Evolutionary conservation across 2,888 invertebrate species (phyloP), one percentile per base, ranked within the genome.

Genomic region (Deroplatys truncata): DNA sequence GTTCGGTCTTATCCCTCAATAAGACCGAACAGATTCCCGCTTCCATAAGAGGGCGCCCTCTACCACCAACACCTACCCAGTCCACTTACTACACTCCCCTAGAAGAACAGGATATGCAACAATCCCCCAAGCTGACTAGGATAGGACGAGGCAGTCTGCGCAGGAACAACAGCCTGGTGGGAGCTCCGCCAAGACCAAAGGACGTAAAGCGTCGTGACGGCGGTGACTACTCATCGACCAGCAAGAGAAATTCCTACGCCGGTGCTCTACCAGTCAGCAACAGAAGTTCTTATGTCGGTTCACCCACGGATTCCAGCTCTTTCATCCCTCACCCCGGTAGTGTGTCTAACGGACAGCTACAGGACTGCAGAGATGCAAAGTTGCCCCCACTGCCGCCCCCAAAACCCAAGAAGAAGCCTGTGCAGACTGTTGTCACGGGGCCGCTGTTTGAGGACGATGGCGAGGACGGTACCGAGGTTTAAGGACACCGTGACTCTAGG

Each of bases 1-100:
- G 97, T 92, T 97, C 97, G 5, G 96, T 96, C 20, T 93, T 97
- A 72, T 97, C 97, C 89, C 93, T 98, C 89, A 97, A 97, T 93
- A 97, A 97, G 93, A 94, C 96, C 35, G 82, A 82, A 25, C 86
- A 86, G 20, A 15, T 28, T 20, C 56, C 89, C 25, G 35, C 86
- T 83, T 84, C 86, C 49, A 84, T 89, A 31, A 83, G 89, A 20
- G 49, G 89, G 15, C 56, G 90, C 49, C 90, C 90, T 15, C 85
- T 90, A 86, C 86, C 94, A 95, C 91, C 96, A 96, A 2, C 92
- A 96, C 86, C 96, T 96, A 92, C 91, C 82, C 93, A 93, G 90
- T 93, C 92, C 92, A 93, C 91, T 91, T 88, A 83, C 83, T 90
- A 90, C 28, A 72, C 89, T 28, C 90, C 90, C n/a, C 49, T 88